A percentile compares a stretch with the other conserved stretches of the same genome.
phyloP scores from a whole-genome alignment of 2,797 vertebrate genomes.

The Pangasius krempfi region DNA sequence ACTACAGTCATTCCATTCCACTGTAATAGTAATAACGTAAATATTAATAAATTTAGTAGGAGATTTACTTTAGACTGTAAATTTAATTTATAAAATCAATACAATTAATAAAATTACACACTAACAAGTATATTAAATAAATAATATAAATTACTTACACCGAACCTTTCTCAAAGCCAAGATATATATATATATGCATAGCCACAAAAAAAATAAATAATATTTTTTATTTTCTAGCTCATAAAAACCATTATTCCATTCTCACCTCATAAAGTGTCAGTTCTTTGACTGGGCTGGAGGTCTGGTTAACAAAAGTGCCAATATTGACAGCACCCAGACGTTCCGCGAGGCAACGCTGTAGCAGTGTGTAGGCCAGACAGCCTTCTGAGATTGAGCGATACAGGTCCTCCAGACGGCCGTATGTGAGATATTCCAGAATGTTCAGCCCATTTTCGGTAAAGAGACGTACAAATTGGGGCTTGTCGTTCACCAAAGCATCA shows the following conservation, averaged over 20 bases:
- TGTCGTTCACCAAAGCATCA: conserved; percentile 84
- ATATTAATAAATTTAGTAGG: too few relatives aligned
- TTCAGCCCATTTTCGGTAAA: conserved; percentile 86
- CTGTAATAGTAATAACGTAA: neutral
- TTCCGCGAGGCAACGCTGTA: conserved; percentile 71
- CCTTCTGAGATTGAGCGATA: conserved; percentile 76
- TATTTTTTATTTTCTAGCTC: neutral
- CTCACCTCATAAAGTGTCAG: conserved; percentile 76
- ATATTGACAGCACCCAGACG: conserved; percentile 41
- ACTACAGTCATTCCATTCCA: neutral
- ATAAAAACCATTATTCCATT: neutral
- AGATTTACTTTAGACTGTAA: too few relatives aligned
- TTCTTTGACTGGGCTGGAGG: neutral
- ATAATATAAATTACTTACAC: neutral
- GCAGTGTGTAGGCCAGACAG: conserved; percentile 72
- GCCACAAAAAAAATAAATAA: neutral
- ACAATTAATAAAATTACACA: neutral
- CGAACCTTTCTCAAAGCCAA: neutral
- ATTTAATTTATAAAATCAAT: neutral
- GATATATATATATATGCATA: neutral
- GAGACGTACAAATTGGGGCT: conserved; percentile 87
- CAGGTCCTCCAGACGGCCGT: conserved; percentile 76
- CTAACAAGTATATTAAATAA: neutral
- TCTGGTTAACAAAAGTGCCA: neutral
- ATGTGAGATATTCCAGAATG: conserved; percentile 82